Percentiles rank a stretch among this genome's conserved stretches.
Evolutionary conservation across 2,888 invertebrate species (phyloP).

Genomic region (Ectropis crepuscularia): DNA sequence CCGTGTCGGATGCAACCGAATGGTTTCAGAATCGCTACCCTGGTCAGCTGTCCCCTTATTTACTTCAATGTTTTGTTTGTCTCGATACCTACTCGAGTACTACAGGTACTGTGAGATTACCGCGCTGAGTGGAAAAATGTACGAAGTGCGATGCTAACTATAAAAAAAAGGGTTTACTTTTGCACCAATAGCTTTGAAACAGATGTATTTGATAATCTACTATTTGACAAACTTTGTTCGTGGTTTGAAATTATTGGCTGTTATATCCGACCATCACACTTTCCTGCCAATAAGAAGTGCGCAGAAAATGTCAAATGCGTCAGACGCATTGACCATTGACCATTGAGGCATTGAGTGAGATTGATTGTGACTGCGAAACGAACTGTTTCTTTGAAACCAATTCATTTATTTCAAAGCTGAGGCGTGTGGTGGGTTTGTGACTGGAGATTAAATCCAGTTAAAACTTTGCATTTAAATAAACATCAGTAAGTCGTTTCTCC

Average conservation of each 20-base stretch:
- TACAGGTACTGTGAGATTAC: too few species aligned
- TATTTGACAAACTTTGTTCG: conserved; percentile 63
- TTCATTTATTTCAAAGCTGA: conserved; percentile 8
- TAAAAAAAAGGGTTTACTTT: not conserved
- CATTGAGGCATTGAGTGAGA: too few species aligned
- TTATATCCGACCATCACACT: not conserved
- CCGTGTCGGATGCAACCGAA: too few species aligned
- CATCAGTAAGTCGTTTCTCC: conserved; percentile 4
- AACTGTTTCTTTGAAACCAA: not conserved
- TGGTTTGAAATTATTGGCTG: conserved; percentile 59
- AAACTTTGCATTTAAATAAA: not conserved
- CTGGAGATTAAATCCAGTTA: not conserved
- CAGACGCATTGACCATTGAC: too few species aligned
- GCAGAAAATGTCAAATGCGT: conserved; percentile 8
- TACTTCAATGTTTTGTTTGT: too few species aligned
- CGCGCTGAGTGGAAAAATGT: too few species aligned
- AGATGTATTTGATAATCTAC: conserved; percentile 65
- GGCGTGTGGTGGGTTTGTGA: not conserved
- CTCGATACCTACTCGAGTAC: too few species aligned
- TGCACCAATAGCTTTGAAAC: conserved; percentile 66
- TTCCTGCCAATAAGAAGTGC: conserved; percentile 29
- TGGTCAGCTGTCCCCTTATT: too few species aligned
- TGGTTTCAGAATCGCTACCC: too few species aligned
- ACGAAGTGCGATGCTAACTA: too few species aligned
- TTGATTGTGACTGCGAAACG: too few species aligned